Conservation (phyloP, 2,888 invertebrate species). For the Tricholauxania praeusta region DNA sequence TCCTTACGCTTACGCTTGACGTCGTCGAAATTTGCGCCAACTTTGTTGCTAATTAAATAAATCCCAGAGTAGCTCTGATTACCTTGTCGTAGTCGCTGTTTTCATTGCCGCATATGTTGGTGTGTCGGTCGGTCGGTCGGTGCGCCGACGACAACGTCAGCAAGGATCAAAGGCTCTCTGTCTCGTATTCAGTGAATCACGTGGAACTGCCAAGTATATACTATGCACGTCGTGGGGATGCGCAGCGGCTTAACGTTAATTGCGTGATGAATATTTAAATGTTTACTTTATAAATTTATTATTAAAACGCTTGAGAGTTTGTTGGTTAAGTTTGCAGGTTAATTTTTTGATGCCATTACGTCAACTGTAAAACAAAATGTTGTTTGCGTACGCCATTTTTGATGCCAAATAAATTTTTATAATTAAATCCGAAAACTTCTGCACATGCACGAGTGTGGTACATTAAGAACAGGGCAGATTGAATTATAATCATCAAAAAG, state of each 20-base stretch:
- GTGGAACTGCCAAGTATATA: slow-evolving; percentile 3
- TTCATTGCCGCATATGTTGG: background rate
- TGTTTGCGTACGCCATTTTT: too few species aligned
- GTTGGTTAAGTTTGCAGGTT: slow-evolving; percentile 2
- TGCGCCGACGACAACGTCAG: background rate
- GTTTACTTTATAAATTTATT: slow-evolving; percentile 60
- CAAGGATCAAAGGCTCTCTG: slow-evolving; percentile 19
- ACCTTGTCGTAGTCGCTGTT: slow-evolving; percentile 21
- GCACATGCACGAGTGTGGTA: too few species aligned
- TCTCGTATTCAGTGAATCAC: slow-evolving; percentile 16
- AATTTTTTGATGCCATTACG: slow-evolving; percentile 5
- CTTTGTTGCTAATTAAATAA: slow-evolving; percentile 31
- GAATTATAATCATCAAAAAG: too few species aligned
- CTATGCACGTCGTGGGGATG: background rate
- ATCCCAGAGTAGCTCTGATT: slow-evolving; percentile 32
- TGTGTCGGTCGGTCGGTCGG: slow-evolving; percentile 11
- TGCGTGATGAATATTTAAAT: slow-evolving; percentile 65
- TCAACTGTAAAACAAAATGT: too few species aligned
- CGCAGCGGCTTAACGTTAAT: slow-evolving; percentile 58
- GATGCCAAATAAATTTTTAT: too few species aligned
- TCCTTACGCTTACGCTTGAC: slow-evolving; percentile 44
- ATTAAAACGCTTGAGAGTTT: slow-evolving; percentile 46
- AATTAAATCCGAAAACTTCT: too few species aligned
- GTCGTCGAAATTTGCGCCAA: background rate
- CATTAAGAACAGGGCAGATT: too few species aligned